Evolutionary conservation across 2,888 invertebrate species (phyloP).

Genomic region (Odontomyia ornata): DNA sequence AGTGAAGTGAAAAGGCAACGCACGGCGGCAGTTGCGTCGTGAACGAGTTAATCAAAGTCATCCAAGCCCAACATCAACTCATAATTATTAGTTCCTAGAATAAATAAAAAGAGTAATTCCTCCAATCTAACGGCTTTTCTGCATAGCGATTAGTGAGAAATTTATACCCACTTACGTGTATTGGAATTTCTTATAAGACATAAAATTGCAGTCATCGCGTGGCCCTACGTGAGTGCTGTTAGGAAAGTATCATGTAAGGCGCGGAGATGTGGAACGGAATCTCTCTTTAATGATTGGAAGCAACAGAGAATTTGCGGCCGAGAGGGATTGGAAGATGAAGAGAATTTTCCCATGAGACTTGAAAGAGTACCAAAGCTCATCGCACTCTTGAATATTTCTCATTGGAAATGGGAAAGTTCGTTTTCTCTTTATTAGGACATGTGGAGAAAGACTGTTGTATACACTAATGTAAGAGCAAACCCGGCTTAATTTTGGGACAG

Average conservation of each 20-base stretch:
- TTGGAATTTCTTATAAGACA: background rate
- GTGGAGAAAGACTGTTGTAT: background rate
- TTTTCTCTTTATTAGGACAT: background rate
- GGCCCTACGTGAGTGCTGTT: too few species aligned
- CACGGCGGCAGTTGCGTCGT: too few species aligned
- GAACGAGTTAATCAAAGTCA: too few species aligned
- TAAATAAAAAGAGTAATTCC: background rate
- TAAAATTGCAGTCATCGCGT: background rate
- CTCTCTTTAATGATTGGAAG: too few species aligned
- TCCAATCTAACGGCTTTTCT: background rate
- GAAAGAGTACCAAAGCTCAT: background rate
- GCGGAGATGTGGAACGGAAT: too few species aligned
- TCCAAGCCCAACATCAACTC: too few species aligned
- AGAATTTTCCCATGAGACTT: background rate
- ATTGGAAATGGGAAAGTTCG: background rate
- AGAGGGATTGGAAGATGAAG: background rate
- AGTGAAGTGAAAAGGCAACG: background rate
- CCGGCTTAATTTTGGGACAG: slow-evolving; percentile 41
- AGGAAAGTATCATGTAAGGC: too few species aligned
- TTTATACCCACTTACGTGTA: background rate
- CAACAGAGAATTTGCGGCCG: too few species aligned
- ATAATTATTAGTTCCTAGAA: too few species aligned
- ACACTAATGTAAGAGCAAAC: background rate
- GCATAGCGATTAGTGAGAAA: background rate
- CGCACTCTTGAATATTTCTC: too few species aligned